Evolutionary conservation across 1,140 invertebrate species (phyloP), one percentile per base, ranked within the genome.

Genomic region (Mya arenaria): DNA sequence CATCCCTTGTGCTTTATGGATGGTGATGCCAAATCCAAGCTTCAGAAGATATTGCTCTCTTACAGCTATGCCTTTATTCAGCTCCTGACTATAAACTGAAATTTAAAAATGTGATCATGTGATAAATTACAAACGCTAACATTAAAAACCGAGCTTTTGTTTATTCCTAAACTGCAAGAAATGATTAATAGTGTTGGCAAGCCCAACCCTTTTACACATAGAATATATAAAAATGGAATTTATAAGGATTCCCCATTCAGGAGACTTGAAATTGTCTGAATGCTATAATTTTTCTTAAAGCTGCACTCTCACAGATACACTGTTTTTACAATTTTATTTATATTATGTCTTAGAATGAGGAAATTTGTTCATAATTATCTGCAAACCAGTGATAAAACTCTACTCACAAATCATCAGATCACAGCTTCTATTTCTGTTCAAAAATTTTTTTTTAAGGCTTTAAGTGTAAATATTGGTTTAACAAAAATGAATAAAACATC

Each of bases 1-100:
- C 75, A 79, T 79, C 30, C 75, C 75, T 36, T 79, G 62, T 17
- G 75, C 23, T 41, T 79, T 79, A 56, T 79, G 62, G n/a, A 78
- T 66, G 17, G 74, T 78, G 17, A 78, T 10, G 28, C 28, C 60
- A 65, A 37, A 62, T 62, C 37, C 78, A 41, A 36, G 71, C 48
- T 60, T 73, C 15, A 73, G n/a, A 36, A 52, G 52, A 30, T 19
- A 58, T 28, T 73, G 71, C 10, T 17, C 6, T 58, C 71, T 34
- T 17, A 30, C 36, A n/a, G 71, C 71, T 25, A 73, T 30, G 52
- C 36, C 25, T 19, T 8, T 56, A 17, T 56, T 56, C 32, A 48
- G 28, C 10, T n/a, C 15, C 23, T 23, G 66, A 52, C 41, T 48
- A 39, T 19, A 71, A 39, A 71, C 66, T 71, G 30, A 44, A 66